Evolutionary conservation across 2,797 vertebrate species (phyloP), one percentile per base, ranked within the genome.

Genomic region (Mareca strepera): DNA sequence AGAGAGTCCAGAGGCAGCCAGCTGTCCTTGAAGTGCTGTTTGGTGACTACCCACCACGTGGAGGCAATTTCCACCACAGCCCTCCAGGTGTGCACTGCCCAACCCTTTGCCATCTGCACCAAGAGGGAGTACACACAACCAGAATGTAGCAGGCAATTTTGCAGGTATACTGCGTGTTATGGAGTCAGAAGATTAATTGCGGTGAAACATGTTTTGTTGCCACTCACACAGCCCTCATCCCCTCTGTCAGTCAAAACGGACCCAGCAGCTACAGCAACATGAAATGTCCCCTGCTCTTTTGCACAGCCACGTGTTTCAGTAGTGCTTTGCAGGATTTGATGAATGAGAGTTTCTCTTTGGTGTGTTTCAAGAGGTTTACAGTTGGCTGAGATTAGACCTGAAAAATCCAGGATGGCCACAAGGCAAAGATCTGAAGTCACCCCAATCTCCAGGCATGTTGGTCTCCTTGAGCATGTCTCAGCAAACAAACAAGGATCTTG

Each of bases 211-310:
- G 1, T 67, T 80, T 43, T 55, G 11, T 26, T 81, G 21, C 17
- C 8, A 28, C 55, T 80, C 4, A 0, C 18, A 35, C 25, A 39
- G 1, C 3, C 2, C 12, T 81, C 31, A 44, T 55, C 37, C 75
- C 17, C 31, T 31, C 20, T 15, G 17, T 58, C 72, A 87, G 46
- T 17, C 37, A 78, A 78, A 88, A 75, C 1, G 14, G 50, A 59
- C n/a, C 8, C 4, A 0, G 3, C n/a, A 44, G 37, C 25, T 75
- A 22, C 3, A 68, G 20, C 1, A 1, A n/a, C 35, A 22, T 37
- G 41, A 58, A 77, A 83, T 4, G 14, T 23, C 5, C 5, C 20
- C 5, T 62, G 17, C 3, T 7, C 9, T 82, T 81, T 33, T 13
- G 15, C 33, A 21, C 2, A 4, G 33, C 17, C 35, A 41, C 5